These are phyloP conservation scores for Torymus auratus DNA, from an alignment of 2,888 invertebrate genomes.

Conservation along the genomic window DNA sequence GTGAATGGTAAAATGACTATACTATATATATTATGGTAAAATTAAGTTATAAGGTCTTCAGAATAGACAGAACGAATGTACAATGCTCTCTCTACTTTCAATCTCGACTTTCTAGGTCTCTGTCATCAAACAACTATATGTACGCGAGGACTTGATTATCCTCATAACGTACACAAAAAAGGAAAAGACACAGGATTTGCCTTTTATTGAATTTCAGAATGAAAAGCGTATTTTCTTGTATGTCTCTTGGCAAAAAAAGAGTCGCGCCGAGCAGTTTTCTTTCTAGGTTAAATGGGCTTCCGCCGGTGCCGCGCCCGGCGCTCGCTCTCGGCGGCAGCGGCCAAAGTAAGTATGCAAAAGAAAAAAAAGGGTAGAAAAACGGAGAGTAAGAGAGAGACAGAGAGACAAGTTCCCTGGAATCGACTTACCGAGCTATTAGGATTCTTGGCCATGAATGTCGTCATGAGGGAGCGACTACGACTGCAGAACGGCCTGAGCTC, in stretches of 20 bases:
- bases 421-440: slow-evolving; percentile 72
- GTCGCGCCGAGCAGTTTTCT: slow-evolving; percentile 47
- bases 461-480: slow-evolving; percentile 75
- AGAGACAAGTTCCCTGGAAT: slow-evolving; percentile 51
- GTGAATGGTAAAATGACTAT: too few species aligned
- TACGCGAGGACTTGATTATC: too few species aligned
- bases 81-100: too few species aligned
- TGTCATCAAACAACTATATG: too few species aligned
- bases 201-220: slow-evolving; percentile 37
- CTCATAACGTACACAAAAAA: not conserved
- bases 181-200: slow-evolving; percentile 7
- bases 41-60: too few species aligned
- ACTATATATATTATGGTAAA: too few species aligned
- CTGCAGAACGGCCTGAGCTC: slow-evolving; percentile 76
- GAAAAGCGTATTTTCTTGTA: slow-evolving; percentile 30
- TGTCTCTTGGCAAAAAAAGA: not conserved
- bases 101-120: too few species aligned
- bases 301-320: slow-evolving; percentile 24
- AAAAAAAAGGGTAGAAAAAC: slow-evolving; percentile 14
- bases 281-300: slow-evolving; percentile 55
- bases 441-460: slow-evolving; percentile 75
- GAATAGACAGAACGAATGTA: too few species aligned
- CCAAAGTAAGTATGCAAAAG: slow-evolving; percentile 54
- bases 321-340: not conserved
- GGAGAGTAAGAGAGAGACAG: not conserved